Evolutionary conservation across 2,888 invertebrate species (phyloP), one percentile per base, ranked within the genome.

Genomic region (Himalopsyche tibetana): DNA sequence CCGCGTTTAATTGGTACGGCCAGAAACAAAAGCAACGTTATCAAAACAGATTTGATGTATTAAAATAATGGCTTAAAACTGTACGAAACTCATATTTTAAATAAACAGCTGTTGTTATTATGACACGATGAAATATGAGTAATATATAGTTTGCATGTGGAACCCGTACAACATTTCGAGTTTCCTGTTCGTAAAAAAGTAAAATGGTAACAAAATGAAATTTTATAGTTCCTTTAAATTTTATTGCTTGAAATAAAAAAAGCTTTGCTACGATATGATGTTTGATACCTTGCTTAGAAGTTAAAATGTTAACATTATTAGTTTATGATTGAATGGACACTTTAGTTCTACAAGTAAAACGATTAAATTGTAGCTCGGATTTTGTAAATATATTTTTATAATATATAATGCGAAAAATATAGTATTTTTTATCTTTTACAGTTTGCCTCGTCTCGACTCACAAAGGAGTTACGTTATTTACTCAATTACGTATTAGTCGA

Each of bases 61-160:
- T 63, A 63, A 63, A 63, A 63, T 63, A 63, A 63, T 63, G 63
- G 63, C 63, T 63, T 56, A 56, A 56, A 56, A 56, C 56, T 56
- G 56, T 56, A 56, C 63, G 19, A 63, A 63, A 63, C 19, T 19
- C n/a, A 63, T 63, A 63, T 63, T 63, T 63, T 63, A 63, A 63
- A 63, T 19, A 9, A 19, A 63, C 28, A 63, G 63, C 63, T 63
- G 19, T 19, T 19, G 63, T 63, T n/a, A 51, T 51, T 63, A 19
- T 63, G 19, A 63, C 63, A 63, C 63, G 28, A 8, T 63, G 63
- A 63, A 63, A 19, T 63, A 63, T 63, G 63, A 63, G 63, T 63
- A 63, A 63, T 63, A 63, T 63, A 63, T 63, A 63, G 19, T 19
- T 63, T 63, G 63, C 63, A 63, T 63, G 63, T 63, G 63, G 28